These are phyloP conservation scores for Pseudococcus viburni DNA, from an alignment of 2,888 invertebrate genomes.

Conservation along the genomic window DNA sequence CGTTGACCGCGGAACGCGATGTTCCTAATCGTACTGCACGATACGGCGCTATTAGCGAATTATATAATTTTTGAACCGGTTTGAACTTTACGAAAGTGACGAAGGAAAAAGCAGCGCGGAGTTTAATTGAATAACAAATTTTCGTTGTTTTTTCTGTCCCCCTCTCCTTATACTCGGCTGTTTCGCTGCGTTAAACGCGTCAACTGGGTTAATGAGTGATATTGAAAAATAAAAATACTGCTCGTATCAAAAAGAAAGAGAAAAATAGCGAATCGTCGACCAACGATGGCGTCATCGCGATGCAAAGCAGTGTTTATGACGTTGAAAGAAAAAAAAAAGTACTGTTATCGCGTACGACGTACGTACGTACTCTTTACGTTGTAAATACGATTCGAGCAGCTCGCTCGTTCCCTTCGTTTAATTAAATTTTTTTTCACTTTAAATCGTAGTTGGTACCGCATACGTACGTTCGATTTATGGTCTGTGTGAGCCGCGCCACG, in stretches of 20 bases:
- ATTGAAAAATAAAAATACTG: not conserved
- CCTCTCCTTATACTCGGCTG: not conserved
- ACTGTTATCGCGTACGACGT: not conserved
- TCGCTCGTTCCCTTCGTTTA: not conserved
- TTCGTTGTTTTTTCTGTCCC: not conserved
- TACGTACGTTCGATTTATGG: not conserved
- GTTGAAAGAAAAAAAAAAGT: not conserved
- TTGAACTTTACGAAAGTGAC: slow-evolving; percentile 8
- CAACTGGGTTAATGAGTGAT: slow-evolving; percentile 31
- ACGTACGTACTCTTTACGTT: not conserved
- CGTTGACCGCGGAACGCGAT: too few species aligned
- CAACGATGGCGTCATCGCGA: too few species aligned
- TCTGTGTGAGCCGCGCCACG: not conserved
- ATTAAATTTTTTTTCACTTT: not conserved
- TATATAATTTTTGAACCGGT: slow-evolving; percentile 16
- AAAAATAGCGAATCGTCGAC: not conserved
- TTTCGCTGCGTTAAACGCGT: not conserved
- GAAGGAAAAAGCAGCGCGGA: not conserved
- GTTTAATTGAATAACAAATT: slow-evolving; percentile 27
- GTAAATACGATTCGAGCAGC: too few species aligned
- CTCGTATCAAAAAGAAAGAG: not conserved
- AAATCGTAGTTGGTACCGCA: not conserved
- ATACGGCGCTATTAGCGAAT: not conserved
- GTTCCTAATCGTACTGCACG: not conserved
- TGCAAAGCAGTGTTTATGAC: not conserved